phyloP scores from a whole-genome alignment of 2,113 vertebrate genomes.

The Zapornia atra region DNA sequence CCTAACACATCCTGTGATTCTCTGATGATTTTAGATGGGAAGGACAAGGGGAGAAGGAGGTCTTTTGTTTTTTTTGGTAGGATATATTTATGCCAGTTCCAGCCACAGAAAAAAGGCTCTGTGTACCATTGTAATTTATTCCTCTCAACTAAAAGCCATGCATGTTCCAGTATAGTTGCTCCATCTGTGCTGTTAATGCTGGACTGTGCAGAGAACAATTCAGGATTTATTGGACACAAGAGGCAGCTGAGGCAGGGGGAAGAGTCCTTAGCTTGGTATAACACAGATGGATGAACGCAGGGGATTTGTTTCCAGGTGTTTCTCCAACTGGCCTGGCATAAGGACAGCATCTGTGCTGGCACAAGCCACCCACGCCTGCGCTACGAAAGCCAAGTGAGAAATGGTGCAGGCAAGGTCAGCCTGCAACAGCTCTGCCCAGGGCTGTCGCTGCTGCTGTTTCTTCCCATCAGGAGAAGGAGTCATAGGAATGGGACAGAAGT shows the following conservation, averaged over 20 bases:
- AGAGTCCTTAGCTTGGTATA: neutral
- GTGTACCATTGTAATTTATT: conserved; percentile 1
- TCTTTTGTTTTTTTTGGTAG: neutral
- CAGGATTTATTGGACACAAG: neutral
- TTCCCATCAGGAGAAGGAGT: neutral
- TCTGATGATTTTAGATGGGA: neutral
- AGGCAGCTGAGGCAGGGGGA: neutral
- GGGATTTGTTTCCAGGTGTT: neutral
- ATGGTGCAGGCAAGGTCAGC: neutral
- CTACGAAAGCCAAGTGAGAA: neutral
- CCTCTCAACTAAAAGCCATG: neutral
- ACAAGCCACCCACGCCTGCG: neutral
- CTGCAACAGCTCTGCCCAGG: neutral
- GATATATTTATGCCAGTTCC: neutral
- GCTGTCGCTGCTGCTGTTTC: neutral
- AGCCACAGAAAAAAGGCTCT: neutral
- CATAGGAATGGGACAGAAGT: fast-evolving
- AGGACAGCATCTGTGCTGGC: neutral
- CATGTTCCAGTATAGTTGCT: neutral
- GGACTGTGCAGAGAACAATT: neutral
- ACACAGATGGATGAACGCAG: neutral
- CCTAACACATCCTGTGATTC: too few relatives aligned
- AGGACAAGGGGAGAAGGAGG: neutral
- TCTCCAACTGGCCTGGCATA: neutral
- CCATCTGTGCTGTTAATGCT: conserved; percentile 41